Percentiles rank a stretch among this genome's conserved stretches.
Conservation (phyloP, 2,797 vertebrate species). For the Aselliscus stoliczkanus region DNA sequence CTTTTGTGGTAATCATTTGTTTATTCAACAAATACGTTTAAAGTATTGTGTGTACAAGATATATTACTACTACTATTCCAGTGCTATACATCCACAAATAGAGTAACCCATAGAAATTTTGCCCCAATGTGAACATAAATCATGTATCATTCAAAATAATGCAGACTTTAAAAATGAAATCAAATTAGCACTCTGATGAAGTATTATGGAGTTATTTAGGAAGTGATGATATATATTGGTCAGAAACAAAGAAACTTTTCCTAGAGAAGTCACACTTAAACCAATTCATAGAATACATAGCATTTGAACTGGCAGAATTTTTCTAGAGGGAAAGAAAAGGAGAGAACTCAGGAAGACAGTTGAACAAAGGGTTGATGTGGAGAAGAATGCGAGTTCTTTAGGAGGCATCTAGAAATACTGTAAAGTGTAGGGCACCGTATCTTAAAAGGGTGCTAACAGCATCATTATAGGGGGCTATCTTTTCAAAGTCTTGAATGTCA, state of each 20-base stretch:
- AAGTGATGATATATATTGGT: neutral
- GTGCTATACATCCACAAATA: neutral
- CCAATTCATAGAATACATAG: neutral
- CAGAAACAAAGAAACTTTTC: neutral
- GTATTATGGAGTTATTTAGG: neutral
- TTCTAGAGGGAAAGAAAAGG: neutral
- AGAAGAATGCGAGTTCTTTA: neutral
- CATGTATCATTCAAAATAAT: neutral
- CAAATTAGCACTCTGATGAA: neutral
- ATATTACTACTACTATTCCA: neutral
- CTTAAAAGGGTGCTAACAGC: neutral
- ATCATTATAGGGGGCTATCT: neutral
- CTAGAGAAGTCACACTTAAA: neutral
- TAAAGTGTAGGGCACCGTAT: neutral
- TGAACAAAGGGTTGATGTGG: neutral
- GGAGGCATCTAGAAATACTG: neutral
- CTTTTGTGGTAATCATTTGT: neutral
- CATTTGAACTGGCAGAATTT: neutral
- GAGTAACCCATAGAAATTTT: neutral
- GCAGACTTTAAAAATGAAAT: neutral
- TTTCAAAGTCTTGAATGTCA: neutral
- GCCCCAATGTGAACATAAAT: neutral
- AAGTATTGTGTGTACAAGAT: neutral
- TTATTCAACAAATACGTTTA: neutral
- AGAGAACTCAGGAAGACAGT: neutral